Conservation (phyloP, 2,888 invertebrate genomes). For the Torymus texanus region DNA sequence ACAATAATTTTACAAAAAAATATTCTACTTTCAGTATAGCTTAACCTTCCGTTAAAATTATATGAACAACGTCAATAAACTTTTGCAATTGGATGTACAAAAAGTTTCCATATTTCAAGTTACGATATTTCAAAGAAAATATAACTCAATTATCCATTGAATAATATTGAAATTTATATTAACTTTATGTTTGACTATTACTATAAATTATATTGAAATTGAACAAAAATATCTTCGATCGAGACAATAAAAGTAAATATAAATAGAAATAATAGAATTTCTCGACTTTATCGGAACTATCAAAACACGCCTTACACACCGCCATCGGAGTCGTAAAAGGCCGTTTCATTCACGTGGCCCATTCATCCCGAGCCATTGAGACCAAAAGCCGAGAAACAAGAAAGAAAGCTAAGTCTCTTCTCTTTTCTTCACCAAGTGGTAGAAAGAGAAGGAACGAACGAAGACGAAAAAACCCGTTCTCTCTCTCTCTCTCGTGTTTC, state of each 20-base stretch:
- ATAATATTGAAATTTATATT: too few species aligned
- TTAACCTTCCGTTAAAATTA: too few species aligned
- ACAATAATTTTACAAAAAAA: too few species aligned
- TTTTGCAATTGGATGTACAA: too few species aligned
- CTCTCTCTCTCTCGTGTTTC: constrained; percentile 43
- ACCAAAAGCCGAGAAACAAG: constrained; percentile 39
- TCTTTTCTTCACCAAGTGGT: neutral
- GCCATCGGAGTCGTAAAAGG: constrained; percentile 43
- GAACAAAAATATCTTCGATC: constrained; percentile 22
- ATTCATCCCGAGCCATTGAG: constrained; percentile 55
- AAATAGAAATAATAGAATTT: constrained; percentile 38
- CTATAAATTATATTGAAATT: constrained; percentile 8
- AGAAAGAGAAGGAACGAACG: constrained; percentile 10
- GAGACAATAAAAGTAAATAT: constrained; percentile 21
- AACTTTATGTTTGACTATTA: neutral
- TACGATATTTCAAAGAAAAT: too few species aligned
- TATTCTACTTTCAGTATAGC: too few species aligned
- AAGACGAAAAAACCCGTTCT: constrained; percentile 49
- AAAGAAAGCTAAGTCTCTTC: constrained; percentile 46
- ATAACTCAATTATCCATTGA: too few species aligned
- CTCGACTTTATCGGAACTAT: constrained; percentile 41
- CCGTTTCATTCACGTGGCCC: constrained; percentile 52
- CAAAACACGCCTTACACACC: constrained; percentile 51
- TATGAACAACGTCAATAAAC: too few species aligned
- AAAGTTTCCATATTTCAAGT: too few species aligned